Conservation (phyloP, 2,797 vertebrate genomes). For the Danio kyathit region DNA sequence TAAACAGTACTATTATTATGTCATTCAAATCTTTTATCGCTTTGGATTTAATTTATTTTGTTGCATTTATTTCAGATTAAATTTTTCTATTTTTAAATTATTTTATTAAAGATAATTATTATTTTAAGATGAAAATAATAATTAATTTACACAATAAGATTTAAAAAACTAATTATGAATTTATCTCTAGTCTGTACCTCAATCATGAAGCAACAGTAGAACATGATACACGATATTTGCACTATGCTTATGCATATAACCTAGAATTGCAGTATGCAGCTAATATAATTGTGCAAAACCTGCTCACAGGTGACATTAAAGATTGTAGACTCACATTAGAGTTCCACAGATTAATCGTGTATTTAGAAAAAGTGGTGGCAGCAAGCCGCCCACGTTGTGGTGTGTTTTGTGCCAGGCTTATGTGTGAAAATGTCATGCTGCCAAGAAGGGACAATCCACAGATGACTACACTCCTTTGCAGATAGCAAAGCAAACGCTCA, state of each 20-base stretch:
- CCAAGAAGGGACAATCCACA: conserved; percentile 33
- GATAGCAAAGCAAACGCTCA: conserved; percentile 1
- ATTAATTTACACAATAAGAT: too few relatives aligned
- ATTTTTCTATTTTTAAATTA: too few relatives aligned
- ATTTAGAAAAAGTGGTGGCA: neutral
- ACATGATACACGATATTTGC: too few relatives aligned
- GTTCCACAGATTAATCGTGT: conserved; percentile 6
- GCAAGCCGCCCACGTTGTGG: conserved; percentile 50
- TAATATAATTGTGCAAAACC: neutral
- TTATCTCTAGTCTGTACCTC: neutral
- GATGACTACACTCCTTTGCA: conserved; percentile 62
- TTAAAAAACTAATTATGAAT: neutral
- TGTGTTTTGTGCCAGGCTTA: conserved; percentile 31
- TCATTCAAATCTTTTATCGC: too few relatives aligned
- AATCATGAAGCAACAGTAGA: neutral
- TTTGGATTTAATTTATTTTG: too few relatives aligned
- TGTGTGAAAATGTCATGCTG: conserved; percentile 20
- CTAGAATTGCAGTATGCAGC: neutral
- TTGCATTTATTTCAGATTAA: too few relatives aligned
- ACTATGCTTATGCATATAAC: neutral
- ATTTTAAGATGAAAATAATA: too few relatives aligned
- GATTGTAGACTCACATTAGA: neutral
- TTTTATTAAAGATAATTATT: too few relatives aligned
- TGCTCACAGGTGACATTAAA: neutral
- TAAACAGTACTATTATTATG: too few relatives aligned